Evolutionary conservation across 2,113 vertebrate species (phyloP).

Genomic region (Alethe castanea): DNA sequence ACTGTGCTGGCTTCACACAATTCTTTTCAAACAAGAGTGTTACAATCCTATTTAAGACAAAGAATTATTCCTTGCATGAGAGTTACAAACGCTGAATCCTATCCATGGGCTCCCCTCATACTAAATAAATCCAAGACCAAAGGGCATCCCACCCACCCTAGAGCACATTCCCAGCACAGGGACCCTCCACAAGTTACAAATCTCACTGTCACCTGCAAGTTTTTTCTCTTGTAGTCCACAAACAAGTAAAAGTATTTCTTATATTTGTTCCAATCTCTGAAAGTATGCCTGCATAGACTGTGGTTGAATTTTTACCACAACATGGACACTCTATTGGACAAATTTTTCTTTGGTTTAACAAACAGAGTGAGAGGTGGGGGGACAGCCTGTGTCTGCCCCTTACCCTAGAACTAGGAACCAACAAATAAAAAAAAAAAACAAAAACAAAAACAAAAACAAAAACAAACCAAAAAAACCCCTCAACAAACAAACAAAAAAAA

Average conservation of each 20-base stretch:
- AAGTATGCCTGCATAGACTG: neutral
- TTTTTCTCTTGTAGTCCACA: neutral
- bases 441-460: too few relatives aligned
- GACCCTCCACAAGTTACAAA: neutral
- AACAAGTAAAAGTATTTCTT: neutral
- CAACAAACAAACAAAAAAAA: too few relatives aligned
- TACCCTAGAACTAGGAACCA: neutral
- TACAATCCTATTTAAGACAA: neutral
- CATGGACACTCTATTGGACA: neutral
- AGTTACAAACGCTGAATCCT: neutral
- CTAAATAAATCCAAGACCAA: neutral
- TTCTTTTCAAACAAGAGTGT: neutral
- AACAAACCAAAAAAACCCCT: too few relatives aligned
- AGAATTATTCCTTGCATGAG: neutral
- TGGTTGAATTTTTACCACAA: neutral
- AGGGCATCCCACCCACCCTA: neutral
- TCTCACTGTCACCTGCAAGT: neutral
- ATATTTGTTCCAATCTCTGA: neutral
- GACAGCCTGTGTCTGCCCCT: neutral
- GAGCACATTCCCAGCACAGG: accelerated
- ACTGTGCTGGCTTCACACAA: neutral
- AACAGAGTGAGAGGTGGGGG: neutral
- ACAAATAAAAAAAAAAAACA: neutral
- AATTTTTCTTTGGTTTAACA: neutral
- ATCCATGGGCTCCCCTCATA: neutral